Evolutionary conservation across 2,888 invertebrate species (phyloP).

Genomic region (Sceliomorpha sp.): DNA sequence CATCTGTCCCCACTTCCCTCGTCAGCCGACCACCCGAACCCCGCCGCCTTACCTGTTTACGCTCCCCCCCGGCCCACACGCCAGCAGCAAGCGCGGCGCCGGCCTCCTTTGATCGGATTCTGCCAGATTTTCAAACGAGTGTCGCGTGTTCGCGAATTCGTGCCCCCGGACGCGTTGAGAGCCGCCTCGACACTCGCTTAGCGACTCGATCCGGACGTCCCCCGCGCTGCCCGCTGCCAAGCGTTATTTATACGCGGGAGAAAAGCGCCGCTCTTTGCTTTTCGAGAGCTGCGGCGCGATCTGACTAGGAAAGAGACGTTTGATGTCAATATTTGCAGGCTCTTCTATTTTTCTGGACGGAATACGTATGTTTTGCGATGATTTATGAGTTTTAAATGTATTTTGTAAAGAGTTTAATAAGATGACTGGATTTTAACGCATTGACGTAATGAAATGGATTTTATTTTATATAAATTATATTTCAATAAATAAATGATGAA

Average conservation of each 20-base stretch:
- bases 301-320: not conserved
- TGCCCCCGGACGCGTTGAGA: slow-evolving; percentile 43
- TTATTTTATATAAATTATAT: too few species aligned
- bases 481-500: too few species aligned
- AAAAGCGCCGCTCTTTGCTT: slow-evolving; percentile 11
- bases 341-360: too few species aligned
- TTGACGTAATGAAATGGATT: too few species aligned
- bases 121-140: slow-evolving; percentile 22
- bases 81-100: slow-evolving; percentile 4
- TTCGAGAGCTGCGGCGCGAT: not conserved
- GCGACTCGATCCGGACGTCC: slow-evolving; percentile 18
- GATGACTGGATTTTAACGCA: too few species aligned
- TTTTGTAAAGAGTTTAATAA: too few species aligned
- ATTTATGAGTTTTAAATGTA: too few species aligned
- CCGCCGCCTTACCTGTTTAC: too few species aligned
- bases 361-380: too few species aligned
- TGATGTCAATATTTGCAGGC: too few species aligned
- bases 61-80: slow-evolving; percentile 33
- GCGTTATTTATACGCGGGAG: slow-evolving; percentile 35
- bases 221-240: not conserved
- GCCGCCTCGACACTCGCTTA: slow-evolving; percentile 43
- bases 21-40: too few species aligned
- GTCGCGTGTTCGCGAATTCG: slow-evolving; percentile 44
- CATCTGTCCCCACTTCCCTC: slow-evolving; percentile 75
- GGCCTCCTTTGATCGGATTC: slow-evolving; percentile 58